These are phyloP conservation scores for Lathronympha strigana DNA, from an alignment of 2,888 invertebrate genomes.

Conservation along the genomic window DNA sequence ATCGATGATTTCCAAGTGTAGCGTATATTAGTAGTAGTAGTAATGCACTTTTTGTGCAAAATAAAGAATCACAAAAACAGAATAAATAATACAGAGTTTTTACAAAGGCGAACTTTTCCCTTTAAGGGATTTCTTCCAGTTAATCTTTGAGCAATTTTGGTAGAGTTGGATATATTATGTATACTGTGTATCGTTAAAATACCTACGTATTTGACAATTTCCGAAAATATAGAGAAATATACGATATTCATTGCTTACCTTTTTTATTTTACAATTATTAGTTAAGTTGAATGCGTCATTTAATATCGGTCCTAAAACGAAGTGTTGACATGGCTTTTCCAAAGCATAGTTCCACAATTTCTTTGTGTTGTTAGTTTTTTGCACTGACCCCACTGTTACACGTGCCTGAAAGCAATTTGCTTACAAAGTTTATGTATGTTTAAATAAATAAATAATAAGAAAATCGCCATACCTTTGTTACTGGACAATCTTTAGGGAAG, in stretches of 20 bases:
- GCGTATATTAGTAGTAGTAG: too few species aligned
- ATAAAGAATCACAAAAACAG: too few species aligned
- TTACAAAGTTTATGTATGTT: neutral
- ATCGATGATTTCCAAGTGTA: too few species aligned
- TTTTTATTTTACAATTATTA: constrained; percentile 64
- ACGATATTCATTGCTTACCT: constrained; percentile 57
- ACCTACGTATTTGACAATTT: too few species aligned
- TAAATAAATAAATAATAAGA: neutral
- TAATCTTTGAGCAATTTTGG: too few species aligned
- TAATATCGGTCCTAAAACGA: constrained; percentile 69
- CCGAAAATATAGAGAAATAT: neutral
- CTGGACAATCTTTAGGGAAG: constrained; percentile 63
- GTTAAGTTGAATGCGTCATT: constrained; percentile 64
- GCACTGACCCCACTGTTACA: constrained; percentile 58
- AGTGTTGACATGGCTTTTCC: constrained; percentile 73
- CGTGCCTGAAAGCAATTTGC: constrained; percentile 58
- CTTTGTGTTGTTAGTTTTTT: constrained; percentile 60
- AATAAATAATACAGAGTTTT: too few species aligned
- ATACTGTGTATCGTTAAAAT: too few species aligned
- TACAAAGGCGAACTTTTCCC: too few species aligned
- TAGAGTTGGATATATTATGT: too few species aligned
- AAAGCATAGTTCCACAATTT: constrained; percentile 67
- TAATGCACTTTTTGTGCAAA: too few species aligned
- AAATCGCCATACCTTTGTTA: constrained; percentile 59
- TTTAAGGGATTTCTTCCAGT: too few species aligned